These are phyloP conservation scores for Pocota personata DNA, from an alignment of 2,888 invertebrate species.

Conservation along the genomic window DNA sequence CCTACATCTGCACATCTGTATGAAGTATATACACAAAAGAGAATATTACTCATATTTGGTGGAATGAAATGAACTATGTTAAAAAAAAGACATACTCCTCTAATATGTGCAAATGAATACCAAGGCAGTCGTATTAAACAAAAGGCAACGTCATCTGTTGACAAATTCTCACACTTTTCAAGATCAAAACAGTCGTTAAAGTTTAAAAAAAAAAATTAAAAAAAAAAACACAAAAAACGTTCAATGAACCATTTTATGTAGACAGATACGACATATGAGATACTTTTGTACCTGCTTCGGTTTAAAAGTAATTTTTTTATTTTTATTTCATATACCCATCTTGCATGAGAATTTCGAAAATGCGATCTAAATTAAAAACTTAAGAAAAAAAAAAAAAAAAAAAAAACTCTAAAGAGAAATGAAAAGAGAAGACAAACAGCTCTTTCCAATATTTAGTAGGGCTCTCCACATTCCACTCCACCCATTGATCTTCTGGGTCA, in stretches of 20 bases:
- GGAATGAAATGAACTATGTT: not conserved
- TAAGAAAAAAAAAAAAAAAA: not conserved
- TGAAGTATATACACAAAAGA: not conserved
- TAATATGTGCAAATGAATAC: not conserved
- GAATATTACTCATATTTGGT: not conserved
- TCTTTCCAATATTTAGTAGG: not conserved
- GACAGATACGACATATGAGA: not conserved
- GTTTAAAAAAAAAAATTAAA: not conserved
- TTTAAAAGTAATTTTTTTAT: not conserved
- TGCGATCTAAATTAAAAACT: not conserved
- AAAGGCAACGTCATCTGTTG: slow-evolving; percentile 3
- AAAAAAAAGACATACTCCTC: not conserved
- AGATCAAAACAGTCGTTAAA: slow-evolving; percentile 45
- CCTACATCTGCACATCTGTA: not conserved
- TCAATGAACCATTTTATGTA: slow-evolving; percentile 35
- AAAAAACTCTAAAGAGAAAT: not conserved
- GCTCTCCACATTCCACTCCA: too few relatives aligned
- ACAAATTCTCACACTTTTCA: slow-evolving; percentile 29
- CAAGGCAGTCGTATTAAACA: not conserved
- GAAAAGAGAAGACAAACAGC: not conserved
- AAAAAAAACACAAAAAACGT: not conserved
- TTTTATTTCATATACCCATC: slow-evolving; percentile 9
- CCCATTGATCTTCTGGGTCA: slow-evolving; percentile 26
- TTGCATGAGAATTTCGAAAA: slow-evolving; percentile 3
- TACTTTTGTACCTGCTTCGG: not conserved